Conservation (phyloP, 2,888 invertebrate genomes). For the Drosophila subquinaria region DNA sequence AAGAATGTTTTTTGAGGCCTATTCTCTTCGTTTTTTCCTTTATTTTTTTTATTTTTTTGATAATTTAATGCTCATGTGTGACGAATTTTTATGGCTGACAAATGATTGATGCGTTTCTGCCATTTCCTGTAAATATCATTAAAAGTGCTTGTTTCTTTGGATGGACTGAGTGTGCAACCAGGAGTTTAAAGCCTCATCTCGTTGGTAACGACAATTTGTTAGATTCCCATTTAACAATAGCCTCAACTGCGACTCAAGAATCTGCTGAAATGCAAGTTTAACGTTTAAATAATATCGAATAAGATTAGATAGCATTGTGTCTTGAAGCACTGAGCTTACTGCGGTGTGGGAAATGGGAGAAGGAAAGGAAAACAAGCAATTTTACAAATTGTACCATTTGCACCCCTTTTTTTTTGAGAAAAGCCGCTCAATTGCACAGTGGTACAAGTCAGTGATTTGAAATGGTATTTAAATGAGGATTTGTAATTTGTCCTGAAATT, state of each 20-base stretch:
- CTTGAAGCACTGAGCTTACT: constrained; percentile 48
- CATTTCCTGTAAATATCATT: constrained; percentile 79
- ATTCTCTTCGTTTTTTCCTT: constrained; percentile 34
- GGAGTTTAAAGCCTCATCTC: constrained; percentile 54
- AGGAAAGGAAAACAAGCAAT: constrained; percentile 66
- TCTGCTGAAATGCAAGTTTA: constrained; percentile 80
- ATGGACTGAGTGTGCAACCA: constrained; percentile 12
- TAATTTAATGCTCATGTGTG: constrained; percentile 76
- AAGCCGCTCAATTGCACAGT: constrained; percentile 39
- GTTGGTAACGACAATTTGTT: constrained; percentile 56
- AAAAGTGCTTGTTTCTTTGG: constrained; percentile 51
- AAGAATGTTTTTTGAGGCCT: constrained; percentile 48
- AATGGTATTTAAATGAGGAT: neutral
- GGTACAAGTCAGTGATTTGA: constrained; percentile 12
- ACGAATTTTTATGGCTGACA: constrained; percentile 82
- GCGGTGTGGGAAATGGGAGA: constrained; percentile 5
- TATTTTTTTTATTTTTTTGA: constrained; percentile 39
- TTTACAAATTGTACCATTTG: constrained; percentile 79
- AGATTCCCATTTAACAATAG: constrained; percentile 36
- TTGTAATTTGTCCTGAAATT: too few relatives aligned
- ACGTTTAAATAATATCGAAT: constrained; percentile 79
- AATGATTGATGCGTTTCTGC: constrained; percentile 80
- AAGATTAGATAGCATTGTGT: constrained; percentile 82
- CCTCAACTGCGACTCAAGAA: constrained; percentile 29
- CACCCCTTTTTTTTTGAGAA: constrained; percentile 71